Conservation (phyloP, 2,113 vertebrate species). For the Albula goreensis region DNA sequence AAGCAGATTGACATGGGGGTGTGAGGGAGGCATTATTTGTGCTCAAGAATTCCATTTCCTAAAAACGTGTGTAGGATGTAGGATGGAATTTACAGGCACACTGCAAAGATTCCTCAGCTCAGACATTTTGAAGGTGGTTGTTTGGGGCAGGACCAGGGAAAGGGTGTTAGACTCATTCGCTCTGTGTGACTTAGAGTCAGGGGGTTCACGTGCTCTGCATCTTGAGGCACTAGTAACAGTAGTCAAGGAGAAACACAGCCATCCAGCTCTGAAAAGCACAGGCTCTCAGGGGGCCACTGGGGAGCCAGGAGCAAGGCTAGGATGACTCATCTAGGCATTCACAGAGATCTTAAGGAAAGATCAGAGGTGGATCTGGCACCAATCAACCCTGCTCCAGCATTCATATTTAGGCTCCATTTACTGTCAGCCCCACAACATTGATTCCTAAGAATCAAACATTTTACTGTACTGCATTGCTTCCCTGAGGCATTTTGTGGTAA, state of each 20-base stretch:
- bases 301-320: background rate
- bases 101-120: background rate
- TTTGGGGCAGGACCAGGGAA: background rate
- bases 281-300: background rate
- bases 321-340: conserved; percentile 12
- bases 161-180: background rate
- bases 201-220: background rate
- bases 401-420: background rate
- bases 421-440: background rate
- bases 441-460: background rate
- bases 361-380: background rate
- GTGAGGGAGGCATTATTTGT: background rate
- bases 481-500: no score
- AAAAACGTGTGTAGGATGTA: background rate
- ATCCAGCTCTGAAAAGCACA: background rate
- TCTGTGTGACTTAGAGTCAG: background rate
- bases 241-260: background rate
- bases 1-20: background rate
- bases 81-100: background rate
- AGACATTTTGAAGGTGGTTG: background rate
- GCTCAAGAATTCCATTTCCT: background rate
- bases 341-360: background rate
- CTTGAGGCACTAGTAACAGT: background rate
- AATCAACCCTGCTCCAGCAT: background rate
- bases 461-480: no score